phyloP scores from a whole-genome alignment of 2,888 invertebrate species.

The Cheilosia impressa region DNA sequence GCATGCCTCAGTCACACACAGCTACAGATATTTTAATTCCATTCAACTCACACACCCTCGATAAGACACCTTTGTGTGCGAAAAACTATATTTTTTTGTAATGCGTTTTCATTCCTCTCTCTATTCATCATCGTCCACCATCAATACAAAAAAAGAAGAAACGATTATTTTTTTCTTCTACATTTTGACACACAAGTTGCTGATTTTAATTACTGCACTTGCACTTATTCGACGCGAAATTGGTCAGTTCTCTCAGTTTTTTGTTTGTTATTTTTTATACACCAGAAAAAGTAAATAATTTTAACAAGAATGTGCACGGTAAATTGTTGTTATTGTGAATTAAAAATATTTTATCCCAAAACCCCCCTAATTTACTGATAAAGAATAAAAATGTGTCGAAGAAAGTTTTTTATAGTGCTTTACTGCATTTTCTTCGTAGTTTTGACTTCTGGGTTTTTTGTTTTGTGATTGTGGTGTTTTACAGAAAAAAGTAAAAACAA shows the following conservation, averaged over 20 bases:
- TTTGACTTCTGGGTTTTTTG: neutral
- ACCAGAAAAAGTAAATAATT: slow-evolving; percentile 69
- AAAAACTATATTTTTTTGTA: slow-evolving; percentile 27
- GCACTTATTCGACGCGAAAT: slow-evolving; percentile 73
- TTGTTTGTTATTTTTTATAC: slow-evolving; percentile 69
- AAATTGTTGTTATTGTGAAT: slow-evolving; percentile 58
- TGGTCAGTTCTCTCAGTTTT: slow-evolving; percentile 65
- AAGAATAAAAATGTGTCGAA: slow-evolving; percentile 63
- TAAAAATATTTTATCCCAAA: slow-evolving; percentile 10
- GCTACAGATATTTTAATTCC: too few relatives aligned
- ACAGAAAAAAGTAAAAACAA: neutral
- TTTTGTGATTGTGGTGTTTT: neutral
- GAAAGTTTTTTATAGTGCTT: slow-evolving; percentile 54
- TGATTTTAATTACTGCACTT: slow-evolving; percentile 75
- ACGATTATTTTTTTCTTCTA: slow-evolving; percentile 14
- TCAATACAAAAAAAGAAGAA: slow-evolving; percentile 52
- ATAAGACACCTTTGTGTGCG: slow-evolving; percentile 10
- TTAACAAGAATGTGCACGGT: slow-evolving; percentile 57
- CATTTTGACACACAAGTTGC: slow-evolving; percentile 70
- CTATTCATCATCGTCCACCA: slow-evolving; percentile 36
- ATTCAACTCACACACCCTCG: slow-evolving; percentile 6
- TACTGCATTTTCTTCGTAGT: slow-evolving; percentile 1
- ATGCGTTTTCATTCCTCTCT: slow-evolving; percentile 56
- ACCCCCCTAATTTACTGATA: slow-evolving; percentile 15
- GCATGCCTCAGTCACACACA: slow-evolving; percentile 51